Evolutionary conservation across 2,113 vertebrate genomes (phyloP).

Genomic region (Fregata magnificens): DNA sequence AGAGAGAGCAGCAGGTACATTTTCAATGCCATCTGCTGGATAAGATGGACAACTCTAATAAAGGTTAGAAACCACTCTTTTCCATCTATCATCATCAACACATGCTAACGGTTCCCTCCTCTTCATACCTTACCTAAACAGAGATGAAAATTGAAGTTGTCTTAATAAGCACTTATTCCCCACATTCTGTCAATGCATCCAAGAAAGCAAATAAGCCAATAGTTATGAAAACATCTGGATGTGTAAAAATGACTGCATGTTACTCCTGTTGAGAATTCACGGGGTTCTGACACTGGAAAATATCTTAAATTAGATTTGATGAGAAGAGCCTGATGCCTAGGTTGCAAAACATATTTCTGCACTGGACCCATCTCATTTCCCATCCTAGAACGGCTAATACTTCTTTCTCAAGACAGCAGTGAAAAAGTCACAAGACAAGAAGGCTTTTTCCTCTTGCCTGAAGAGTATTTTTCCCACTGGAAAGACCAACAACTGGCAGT

Average conservation of each 20-base stretch:
- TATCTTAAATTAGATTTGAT: neutral
- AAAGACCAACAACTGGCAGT: neutral
- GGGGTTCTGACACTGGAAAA: neutral
- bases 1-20: neutral
- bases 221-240: neutral
- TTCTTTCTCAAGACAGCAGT: neutral
- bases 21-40: constrained; percentile 49
- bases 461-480: neutral
- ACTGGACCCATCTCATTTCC: neutral
- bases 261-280: neutral
- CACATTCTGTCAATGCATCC: neutral
- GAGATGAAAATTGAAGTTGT: neutral
- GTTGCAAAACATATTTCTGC: neutral
- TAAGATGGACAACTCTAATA: neutral
- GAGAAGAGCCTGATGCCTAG: neutral
- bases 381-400: neutral
- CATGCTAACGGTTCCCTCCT: neutral
- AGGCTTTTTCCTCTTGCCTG: neutral
- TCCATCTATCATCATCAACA: neutral
- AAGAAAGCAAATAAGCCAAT: neutral
- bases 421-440: neutral
- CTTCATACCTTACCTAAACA: neutral
- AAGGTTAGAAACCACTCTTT: neutral
- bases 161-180: neutral
- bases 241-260: neutral